Evolutionary conservation across 2,113 vertebrate species (phyloP), one percentile per base, ranked within the genome.

Genomic region (Trichechus manatus): DNA sequence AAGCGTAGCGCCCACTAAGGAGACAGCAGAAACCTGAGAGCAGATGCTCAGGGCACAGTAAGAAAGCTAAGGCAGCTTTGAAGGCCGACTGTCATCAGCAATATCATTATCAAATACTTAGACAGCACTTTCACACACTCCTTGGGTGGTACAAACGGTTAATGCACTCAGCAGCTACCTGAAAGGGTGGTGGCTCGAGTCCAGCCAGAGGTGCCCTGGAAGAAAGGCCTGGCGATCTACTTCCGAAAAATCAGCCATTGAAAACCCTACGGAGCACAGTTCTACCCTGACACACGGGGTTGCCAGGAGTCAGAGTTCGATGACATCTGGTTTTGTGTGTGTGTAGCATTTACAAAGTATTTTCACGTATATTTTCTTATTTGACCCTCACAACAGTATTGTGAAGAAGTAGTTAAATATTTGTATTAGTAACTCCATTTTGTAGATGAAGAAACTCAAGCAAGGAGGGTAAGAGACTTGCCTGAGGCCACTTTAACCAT

Each of bases 371-470:
- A 79, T 87, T 81, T 44, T 90, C 88, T 89, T 77, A 70, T 11
- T 59, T 88, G 29, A 29, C 63, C 6, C 3, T 87, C 50, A 53
- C 9, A 93, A 39, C 0, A 85, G 53, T n/a, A 68, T 20, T 61
- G 23, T 20, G 56, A 93, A 56, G 31, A 68, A 13, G 15, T 6
- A 74, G 10, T 39, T 7, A 81, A 56, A 13, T 36, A 75, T 64
- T 87, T 95, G 91, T 95, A 87, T 85, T 66, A 64, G 36, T 70
- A 64, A 87, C 27, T 83, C 8, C 63, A 81, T 66, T 87, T 81
- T 63, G 0, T 25, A 50, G 53, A 36, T 77, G 66, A 80, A 90
- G 39, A 79, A 91, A 87, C 4, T 72, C 70, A 77, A 77, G 36
- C 61, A 91, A 91, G 20, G 85, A 66, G 7, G 15, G 63, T 56